Evolutionary conservation across 2,888 invertebrate genomes (phyloP).

Genomic region (Xanthorhoe spadicearia): DNA sequence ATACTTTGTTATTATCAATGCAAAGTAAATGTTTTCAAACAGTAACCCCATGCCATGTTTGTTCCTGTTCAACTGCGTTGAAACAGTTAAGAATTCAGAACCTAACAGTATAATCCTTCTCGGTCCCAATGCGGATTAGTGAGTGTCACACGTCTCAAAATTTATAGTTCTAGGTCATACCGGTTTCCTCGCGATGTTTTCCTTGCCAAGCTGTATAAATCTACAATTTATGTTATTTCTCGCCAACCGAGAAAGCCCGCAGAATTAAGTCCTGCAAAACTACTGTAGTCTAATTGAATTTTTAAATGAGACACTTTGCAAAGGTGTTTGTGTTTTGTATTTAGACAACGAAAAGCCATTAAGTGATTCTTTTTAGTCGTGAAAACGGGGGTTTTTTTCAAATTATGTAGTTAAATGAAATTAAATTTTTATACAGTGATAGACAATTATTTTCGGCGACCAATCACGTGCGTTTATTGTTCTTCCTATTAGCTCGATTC

Average conservation of each 20-base stretch:
- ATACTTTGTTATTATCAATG: no score
- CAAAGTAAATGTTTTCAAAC: no score
- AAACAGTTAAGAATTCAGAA: constrained; percentile 2
- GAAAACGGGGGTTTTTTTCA: background rate
- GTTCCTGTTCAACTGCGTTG: no score
- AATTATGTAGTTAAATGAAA: no score
- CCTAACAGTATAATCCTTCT: constrained; percentile 1
- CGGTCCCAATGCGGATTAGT: constrained; percentile 20
- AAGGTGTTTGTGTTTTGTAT: constrained; percentile 19
- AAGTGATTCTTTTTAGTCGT: background rate
- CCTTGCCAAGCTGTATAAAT: constrained; percentile 33
- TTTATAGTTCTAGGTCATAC: constrained; percentile 33
- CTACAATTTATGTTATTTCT: constrained; percentile 33
- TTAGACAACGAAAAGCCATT: constrained; percentile 5
- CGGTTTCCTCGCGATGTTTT: constrained; percentile 32
- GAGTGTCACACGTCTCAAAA: constrained; percentile 30
- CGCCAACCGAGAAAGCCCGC: constrained; percentile 21
- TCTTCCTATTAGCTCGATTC: no score
- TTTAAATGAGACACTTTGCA: constrained; percentile 21
- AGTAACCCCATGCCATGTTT: no score
- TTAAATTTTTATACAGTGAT: no score
- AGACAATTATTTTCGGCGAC: no score
- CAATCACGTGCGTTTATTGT: no score
- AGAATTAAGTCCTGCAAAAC: constrained; percentile 27
- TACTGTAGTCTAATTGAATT: constrained; percentile 28